Base-by-base conservation (phyloP, 2,113 vertebrate species). In the Axis porcinus region DNA sequence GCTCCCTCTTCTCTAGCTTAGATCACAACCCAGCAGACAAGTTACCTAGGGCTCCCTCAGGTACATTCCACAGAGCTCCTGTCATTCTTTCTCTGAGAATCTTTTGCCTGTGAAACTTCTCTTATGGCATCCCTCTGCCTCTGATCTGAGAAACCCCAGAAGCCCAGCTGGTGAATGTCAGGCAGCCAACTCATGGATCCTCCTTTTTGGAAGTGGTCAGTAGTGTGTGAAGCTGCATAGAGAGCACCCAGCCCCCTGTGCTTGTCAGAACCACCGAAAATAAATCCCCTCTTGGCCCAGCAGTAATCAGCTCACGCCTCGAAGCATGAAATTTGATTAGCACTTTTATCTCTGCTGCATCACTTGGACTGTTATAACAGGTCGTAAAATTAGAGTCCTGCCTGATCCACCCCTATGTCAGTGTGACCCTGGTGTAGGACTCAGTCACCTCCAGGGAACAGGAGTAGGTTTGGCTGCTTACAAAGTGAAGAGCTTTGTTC, bases 301-400 rank as follows among this genome's bases (percentile, higher is more conserved):
- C 57, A 82, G 94, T 97, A 97, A 97, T 98, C 95, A 98, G 91
- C 83, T 95, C 96, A 98, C 0, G 17, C 93, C 81, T 84, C 97
- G 96, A 95, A 97, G 97, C 95, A n/a, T 98, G 97, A 98, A 98
- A 97, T 98, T 98, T 98, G 96, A 98, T 98, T 98, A 98, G 95
- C 57, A 17, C 57, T 95, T 97, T 97, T 97, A 97, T 97, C 95
- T 95, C 95, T n/a, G 83, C 86, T 93, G 95, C 91, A 93, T 96
- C 95, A 47, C 57, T 96, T 85, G 86, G 57, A 89, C 47, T 81
- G 45, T 97, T 97, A 97, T 95, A 91, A 97, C 55, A 79, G 85
- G 43, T 70, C 47, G 16, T 97, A 98, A 98, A 98, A 95, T 94
- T 91, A 33, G 93, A 91, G 90, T 86, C 47, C 40, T 10, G 17